Percentiles rank a stretch among this genome's conserved stretches.
Conservation (phyloP, 2,888 invertebrate species). For the Cosmia pyralina region DNA sequence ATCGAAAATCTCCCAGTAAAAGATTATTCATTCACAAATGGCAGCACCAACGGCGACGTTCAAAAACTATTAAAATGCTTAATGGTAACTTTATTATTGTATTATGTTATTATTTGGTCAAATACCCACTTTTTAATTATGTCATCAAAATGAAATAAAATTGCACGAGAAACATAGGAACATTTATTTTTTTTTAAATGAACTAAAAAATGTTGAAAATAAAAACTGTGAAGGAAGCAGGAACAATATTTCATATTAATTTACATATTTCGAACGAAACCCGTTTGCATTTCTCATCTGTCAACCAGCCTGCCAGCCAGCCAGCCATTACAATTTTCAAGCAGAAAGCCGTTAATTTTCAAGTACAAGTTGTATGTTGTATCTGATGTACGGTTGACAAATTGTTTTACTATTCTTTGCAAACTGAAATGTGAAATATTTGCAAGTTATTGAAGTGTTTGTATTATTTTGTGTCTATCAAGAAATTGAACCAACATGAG, state of each 20-base stretch:
- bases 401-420: conserved; percentile 47
- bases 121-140: neutral
- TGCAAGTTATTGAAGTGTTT: conserved; percentile 27
- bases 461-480: conserved; percentile 49
- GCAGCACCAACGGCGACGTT: conserved; percentile 2
- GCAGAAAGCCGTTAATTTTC: conserved; percentile 70
- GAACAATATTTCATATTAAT: neutral
- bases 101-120: neutral
- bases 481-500: conserved; percentile 76
- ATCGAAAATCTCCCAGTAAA: neutral
- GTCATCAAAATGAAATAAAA: neutral
- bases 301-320: conserved; percentile 18
- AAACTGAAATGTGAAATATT: conserved; percentile 64
- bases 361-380: conserved; percentile 2
- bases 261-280: conserved; percentile 40
- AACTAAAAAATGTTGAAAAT: too few relatives aligned
- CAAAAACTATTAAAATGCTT: too few relatives aligned
- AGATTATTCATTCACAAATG: neutral
- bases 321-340: conserved; percentile 28
- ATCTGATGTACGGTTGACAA: conserved; percentile 40
- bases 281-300: neutral
- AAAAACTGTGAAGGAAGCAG: neutral
- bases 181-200: neutral
- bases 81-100: too few relatives aligned
- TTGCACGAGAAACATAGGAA: neutral